phyloP scores from a whole-genome alignment of 2,797 vertebrate species.

The Odontamblyopus lacepedii region DNA sequence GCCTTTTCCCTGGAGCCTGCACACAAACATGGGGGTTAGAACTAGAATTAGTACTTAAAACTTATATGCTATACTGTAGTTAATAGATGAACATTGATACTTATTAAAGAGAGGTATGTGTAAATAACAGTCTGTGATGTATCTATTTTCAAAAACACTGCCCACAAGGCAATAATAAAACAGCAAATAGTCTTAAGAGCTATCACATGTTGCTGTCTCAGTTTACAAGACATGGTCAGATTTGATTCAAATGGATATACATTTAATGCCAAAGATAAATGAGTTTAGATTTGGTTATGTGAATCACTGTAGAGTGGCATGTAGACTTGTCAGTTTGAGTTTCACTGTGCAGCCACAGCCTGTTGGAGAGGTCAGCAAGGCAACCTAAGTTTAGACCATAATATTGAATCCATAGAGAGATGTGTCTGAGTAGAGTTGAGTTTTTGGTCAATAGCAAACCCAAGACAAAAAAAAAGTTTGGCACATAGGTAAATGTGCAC shows the following conservation, averaged over 20 bases:
- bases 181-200: conserved; percentile 10
- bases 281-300: conserved; percentile 40
- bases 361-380: conserved; percentile 53
- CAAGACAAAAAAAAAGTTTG: background rate
- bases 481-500: background rate
- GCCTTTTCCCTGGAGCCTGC: conserved; percentile 35
- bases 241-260: conserved; percentile 35
- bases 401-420: conserved; percentile 63
- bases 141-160: conserved; percentile 6
- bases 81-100: background rate
- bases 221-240: conserved; percentile 24
- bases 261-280: conserved; percentile 30
- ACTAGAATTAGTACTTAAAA: background rate
- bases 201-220: conserved; percentile 36
- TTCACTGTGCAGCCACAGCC: conserved; percentile 57
- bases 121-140: background rate
- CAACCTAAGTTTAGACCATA: conserved; percentile 74
- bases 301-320: conserved; percentile 52
- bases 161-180: conserved; percentile 18
- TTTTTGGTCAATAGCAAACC: conserved; percentile 21
- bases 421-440: conserved; percentile 20
- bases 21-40: background rate
- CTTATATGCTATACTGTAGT: background rate
- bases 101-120: background rate
- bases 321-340: conserved; percentile 64